Percentiles rank a stretch among this genome's conserved stretches.
Conservation (phyloP, 2,797 vertebrate species). For the Luscinia luscinia region DNA sequence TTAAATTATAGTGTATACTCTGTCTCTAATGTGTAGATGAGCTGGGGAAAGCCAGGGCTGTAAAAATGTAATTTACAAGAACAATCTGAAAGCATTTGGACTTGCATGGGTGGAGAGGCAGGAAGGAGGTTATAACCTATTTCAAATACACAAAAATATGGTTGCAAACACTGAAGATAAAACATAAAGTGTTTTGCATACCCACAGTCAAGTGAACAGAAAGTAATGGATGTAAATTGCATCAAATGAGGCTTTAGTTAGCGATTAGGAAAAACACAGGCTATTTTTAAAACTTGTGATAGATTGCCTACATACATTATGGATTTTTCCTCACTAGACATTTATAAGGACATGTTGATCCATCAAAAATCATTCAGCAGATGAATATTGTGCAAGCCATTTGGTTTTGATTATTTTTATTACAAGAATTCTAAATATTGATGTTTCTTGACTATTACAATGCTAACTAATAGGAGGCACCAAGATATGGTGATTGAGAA, state of each 20-base stretch:
- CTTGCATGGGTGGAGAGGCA: accelerated
- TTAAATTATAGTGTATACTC: background rate
- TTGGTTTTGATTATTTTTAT: background rate
- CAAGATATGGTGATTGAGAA: background rate
- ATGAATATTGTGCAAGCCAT: background rate
- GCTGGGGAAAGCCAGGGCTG: background rate
- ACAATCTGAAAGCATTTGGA: background rate
- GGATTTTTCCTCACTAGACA: background rate
- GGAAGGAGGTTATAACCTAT: background rate
- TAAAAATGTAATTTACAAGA: background rate
- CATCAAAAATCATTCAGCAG: background rate
- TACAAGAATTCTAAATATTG: background rate
- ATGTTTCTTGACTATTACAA: background rate
- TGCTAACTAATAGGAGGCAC: background rate
- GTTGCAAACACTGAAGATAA: background rate
- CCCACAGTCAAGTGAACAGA: background rate
- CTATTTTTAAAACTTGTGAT: background rate
- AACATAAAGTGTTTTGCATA: background rate
- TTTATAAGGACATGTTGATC: background rate
- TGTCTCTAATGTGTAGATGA: background rate
- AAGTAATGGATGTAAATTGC: background rate
- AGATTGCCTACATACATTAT: background rate
- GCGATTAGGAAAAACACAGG: background rate
- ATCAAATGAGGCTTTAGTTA: background rate
- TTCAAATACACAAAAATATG: background rate